Evolutionary conservation across 2,797 vertebrate species (phyloP).

Genomic region (Malacoctenus gilli): DNA sequence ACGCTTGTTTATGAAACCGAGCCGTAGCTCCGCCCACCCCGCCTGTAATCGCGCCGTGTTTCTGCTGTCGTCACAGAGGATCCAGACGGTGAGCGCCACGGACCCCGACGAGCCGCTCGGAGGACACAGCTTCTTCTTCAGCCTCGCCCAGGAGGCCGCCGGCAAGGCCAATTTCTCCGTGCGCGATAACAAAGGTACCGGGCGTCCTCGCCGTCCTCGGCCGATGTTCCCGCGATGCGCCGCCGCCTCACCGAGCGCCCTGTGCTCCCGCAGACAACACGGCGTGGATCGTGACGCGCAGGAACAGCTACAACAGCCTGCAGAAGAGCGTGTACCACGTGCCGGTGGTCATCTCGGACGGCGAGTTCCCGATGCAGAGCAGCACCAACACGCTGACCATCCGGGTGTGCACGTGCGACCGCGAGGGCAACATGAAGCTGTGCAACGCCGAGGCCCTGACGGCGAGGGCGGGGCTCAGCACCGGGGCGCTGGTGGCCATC

Average conservation of each 20-base stretch:
- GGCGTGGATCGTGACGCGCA: constrained; percentile 89
- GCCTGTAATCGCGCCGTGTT: too few relatives aligned
- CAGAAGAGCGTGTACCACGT: constrained; percentile 89
- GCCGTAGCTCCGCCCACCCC: too few relatives aligned
- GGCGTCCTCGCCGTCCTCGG: too few relatives aligned
- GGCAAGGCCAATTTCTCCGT: constrained; percentile 92
- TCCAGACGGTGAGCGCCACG: constrained; percentile 90
- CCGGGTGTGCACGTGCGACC: constrained; percentile 93
- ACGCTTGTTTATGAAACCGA: too few relatives aligned
- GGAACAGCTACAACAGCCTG: constrained; percentile 88
- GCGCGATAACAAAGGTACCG: constrained; percentile 92
- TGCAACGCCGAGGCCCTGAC: constrained; percentile 92
- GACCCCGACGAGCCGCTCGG: constrained; percentile 89
- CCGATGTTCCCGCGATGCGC: too few relatives aligned
- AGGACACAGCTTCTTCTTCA: constrained; percentile 92
- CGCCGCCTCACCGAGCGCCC: too few relatives aligned
- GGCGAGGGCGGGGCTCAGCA: constrained; percentile 92
- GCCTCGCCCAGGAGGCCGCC: constrained; percentile 85
- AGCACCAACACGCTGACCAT: constrained; percentile 94
- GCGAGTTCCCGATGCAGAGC: constrained; percentile 89
- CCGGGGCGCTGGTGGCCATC: constrained; percentile 93
- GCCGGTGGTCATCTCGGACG: constrained; percentile 92
- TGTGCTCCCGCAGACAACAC: constrained; percentile 94
- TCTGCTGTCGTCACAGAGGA: constrained; percentile 83
- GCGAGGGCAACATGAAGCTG: constrained; percentile 91